Conservation (phyloP, 2,888 invertebrate genomes). For the Bhutanitis thaidina region DNA sequence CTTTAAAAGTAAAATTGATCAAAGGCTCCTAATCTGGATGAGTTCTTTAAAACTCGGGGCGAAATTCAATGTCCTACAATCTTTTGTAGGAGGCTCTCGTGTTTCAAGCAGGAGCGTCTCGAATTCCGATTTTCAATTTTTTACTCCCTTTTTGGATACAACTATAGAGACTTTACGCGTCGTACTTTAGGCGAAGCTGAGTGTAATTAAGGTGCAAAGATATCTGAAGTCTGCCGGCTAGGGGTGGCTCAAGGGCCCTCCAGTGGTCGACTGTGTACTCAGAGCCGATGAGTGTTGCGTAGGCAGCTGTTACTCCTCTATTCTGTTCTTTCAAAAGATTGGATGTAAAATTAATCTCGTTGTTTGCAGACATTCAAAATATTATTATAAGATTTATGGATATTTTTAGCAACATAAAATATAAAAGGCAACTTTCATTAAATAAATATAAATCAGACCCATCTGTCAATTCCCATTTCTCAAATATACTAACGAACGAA, state of each 20-base stretch:
- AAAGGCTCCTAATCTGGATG: slow-evolving; percentile 31
- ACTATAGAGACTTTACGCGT: slow-evolving; percentile 61
- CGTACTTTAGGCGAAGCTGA: slow-evolving; percentile 57
- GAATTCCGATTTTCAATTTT: slow-evolving; percentile 49
- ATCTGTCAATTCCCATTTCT: slow-evolving; percentile 25
- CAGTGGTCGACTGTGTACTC: slow-evolving; percentile 66
- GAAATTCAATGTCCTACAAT: slow-evolving; percentile 44
- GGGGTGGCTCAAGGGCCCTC: slow-evolving; percentile 60
- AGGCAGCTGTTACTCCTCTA: slow-evolving; percentile 53
- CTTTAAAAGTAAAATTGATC: background rate
- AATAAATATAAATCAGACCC: slow-evolving; percentile 3
- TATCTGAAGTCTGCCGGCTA: slow-evolving; percentile 68
- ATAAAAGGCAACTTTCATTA: slow-evolving; percentile 18
- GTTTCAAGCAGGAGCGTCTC: slow-evolving; percentile 42
- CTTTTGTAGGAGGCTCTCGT: slow-evolving; percentile 43
- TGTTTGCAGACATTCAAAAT: slow-evolving; percentile 20
- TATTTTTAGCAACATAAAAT: slow-evolving; percentile 44
- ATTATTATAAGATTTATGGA: background rate
- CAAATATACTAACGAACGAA: slow-evolving; percentile 55
- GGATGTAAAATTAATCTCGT: slow-evolving; percentile 67
- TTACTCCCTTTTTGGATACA: slow-evolving; percentile 49
- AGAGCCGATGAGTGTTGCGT: slow-evolving; percentile 68
- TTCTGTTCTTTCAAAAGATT: slow-evolving; percentile 66
- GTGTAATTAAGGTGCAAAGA: slow-evolving; percentile 79
- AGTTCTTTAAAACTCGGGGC: slow-evolving; percentile 36